phyloP scores from a whole-genome alignment of 2,888 invertebrate genomes.

The Blastobasis lacticolella region DNA sequence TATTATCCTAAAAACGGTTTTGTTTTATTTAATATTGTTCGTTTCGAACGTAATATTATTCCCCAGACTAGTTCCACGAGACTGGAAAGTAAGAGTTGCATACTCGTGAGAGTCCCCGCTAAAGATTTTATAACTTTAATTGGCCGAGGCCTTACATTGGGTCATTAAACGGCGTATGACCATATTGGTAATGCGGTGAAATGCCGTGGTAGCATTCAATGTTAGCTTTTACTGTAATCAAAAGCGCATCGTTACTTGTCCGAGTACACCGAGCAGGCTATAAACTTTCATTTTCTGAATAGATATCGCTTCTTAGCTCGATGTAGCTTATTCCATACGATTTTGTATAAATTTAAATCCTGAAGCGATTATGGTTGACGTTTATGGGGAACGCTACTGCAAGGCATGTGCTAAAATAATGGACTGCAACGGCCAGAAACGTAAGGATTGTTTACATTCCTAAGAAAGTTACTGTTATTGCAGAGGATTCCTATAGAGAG shows the following conservation, averaged over 20 bases:
- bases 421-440: no score
- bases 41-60: conserved; percentile 11
- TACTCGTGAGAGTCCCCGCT: no score
- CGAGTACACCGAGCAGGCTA: conserved; percentile 4
- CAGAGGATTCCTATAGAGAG: no score
- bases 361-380: no score
- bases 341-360: no score
- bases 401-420: no score
- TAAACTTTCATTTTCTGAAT: conserved; percentile 17
- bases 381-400: no score
- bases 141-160: neutral
- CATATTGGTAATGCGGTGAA: neutral
- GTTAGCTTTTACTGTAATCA: neutral
- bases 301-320: conserved; percentile 13
- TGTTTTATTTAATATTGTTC: conserved; percentile 36
- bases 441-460: no score
- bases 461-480: no score
- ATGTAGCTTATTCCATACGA: conserved; percentile 14
- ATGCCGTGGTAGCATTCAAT: neutral
- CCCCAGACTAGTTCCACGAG: conserved; percentile 9
- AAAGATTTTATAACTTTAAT: neutral
- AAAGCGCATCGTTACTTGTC: conserved; percentile 12
- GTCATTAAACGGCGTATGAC: neutral
- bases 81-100: neutral
- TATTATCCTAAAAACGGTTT: conserved; percentile 31